phyloP scores from a whole-genome alignment of 2,113 vertebrate species.

The Heterotis niloticus region DNA sequence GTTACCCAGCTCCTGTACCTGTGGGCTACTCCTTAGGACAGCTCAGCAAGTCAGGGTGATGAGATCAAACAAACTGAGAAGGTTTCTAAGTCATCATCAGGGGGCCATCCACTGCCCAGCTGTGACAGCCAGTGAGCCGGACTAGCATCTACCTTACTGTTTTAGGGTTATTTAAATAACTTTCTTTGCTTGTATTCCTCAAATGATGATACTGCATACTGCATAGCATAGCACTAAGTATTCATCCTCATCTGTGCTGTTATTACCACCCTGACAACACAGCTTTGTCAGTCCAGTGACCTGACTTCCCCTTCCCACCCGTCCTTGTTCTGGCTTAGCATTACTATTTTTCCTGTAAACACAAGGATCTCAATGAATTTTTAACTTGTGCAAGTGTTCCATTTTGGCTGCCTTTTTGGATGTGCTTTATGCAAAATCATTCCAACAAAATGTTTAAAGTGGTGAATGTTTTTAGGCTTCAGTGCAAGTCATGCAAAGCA shows the following conservation, averaged over 20 bases:
- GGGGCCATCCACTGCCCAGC: neutral
- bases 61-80: too few species aligned
- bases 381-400: neutral
- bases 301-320: neutral
- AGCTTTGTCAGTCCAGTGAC: too few species aligned
- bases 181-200: neutral
- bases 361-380: neutral
- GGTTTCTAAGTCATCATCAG: neutral
- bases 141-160: neutral
- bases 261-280: neutral
- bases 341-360: conserved; percentile 2
- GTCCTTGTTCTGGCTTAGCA: neutral
- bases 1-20: too few species aligned
- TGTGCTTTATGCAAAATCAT: conserved; percentile 54
- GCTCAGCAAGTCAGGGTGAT: too few species aligned
- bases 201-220: neutral
- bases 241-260: neutral
- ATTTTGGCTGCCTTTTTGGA: conserved; percentile 38
- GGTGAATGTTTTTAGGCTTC: conserved; percentile 57
- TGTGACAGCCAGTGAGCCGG: too few species aligned
- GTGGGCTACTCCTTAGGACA: neutral
- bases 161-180: neutral
- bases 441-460: conserved; percentile 50
- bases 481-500: conserved; percentile 43
- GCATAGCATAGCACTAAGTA: neutral